Evolutionary conservation across 2,888 invertebrate species (phyloP).

Genomic region (Pandemis heparana): DNA sequence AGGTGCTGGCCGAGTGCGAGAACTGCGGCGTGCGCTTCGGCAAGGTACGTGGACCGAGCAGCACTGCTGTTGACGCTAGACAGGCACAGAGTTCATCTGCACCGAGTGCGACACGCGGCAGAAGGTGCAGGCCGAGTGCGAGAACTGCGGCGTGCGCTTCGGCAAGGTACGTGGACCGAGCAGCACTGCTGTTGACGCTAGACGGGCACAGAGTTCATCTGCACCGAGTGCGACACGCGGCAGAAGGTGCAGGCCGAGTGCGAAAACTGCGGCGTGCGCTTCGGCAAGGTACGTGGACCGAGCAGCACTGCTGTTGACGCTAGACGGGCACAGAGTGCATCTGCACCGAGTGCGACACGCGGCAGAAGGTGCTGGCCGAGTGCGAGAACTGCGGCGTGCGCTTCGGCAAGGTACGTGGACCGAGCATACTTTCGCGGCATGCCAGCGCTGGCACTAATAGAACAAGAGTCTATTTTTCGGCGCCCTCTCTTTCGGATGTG

Average conservation of each 20-base stretch:
- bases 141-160: constrained; percentile 91
- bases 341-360: constrained; percentile 92
- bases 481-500: no score
- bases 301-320: no score
- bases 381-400: constrained; percentile 91
- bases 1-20: constrained; percentile 91
- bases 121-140: constrained; percentile 91
- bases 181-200: no score
- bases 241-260: constrained; percentile 93
- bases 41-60: constrained; percentile 84
- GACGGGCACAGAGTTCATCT: constrained; percentile 93
- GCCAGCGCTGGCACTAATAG: no score
- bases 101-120: constrained; percentile 93
- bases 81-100: constrained; percentile 93
- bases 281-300: constrained; percentile 90
- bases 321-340: constrained; percentile 93
- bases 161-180: constrained; percentile 87
- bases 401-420: constrained; percentile 90
- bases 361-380: constrained; percentile 92
- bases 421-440: no score
- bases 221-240: constrained; percentile 91
- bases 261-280: constrained; percentile 90
- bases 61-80: no score
- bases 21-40: constrained; percentile 92
- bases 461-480: no score